Evolutionary conservation across 2,888 invertebrate species (phyloP).

Genomic region (Pomacea canaliculata): DNA sequence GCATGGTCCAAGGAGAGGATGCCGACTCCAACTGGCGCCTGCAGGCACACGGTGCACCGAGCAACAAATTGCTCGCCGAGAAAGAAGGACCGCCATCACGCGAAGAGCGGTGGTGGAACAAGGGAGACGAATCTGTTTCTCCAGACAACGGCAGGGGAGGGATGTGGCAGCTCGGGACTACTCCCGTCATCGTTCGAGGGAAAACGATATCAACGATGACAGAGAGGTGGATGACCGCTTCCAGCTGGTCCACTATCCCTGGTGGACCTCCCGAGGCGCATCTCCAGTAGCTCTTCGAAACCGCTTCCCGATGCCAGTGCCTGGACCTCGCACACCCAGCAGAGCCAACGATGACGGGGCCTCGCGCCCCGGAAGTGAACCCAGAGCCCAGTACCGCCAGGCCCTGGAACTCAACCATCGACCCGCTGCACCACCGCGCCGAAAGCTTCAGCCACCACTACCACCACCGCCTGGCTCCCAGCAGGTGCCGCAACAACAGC

Average conservation of each 20-base stretch:
- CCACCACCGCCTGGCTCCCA: not conserved
- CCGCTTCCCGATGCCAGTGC: not conserved
- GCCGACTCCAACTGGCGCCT: not conserved
- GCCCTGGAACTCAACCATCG: not conserved
- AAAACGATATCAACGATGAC: not conserved
- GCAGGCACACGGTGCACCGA: too few relatives aligned
- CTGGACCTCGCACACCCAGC: not conserved
- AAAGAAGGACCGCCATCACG: not conserved
- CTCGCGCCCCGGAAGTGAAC: not conserved
- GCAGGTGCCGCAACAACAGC: not conserved
- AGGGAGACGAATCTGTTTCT: not conserved
- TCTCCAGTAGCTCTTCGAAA: not conserved
- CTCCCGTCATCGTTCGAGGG: not conserved
- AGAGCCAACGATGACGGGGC: not conserved
- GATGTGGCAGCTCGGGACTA: not conserved
- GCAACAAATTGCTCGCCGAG: not conserved
- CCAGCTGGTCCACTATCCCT: constrained; percentile 7
- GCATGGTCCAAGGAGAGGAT: not conserved
- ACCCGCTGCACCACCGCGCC: not conserved
- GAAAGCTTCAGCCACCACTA: not conserved
- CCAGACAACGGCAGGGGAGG: not conserved
- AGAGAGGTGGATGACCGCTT: not conserved
- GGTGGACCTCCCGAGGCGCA: constrained; percentile 9
- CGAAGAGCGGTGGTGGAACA: not conserved
- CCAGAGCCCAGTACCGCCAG: not conserved